Evolutionary conservation across 2,888 invertebrate genomes (phyloP).

Genomic region (Cerceris rybyensis): DNA sequence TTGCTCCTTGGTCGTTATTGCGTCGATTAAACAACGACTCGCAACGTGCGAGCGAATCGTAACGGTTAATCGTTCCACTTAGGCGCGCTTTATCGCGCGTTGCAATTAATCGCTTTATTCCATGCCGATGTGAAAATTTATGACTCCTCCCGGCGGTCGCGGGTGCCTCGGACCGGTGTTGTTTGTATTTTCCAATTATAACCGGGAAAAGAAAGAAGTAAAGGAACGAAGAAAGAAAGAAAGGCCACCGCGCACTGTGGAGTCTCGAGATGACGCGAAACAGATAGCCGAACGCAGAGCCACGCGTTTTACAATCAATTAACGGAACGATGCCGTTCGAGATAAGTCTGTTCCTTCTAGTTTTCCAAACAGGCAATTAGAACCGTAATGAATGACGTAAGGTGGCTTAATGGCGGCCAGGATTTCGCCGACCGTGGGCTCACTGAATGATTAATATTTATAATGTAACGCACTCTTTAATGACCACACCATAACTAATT

Average conservation of each 20-base stretch:
- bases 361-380: conserved; percentile 44
- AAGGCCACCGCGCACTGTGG: neutral
- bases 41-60: neutral
- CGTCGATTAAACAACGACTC: too few species aligned
- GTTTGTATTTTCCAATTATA: conserved; percentile 26
- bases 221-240: neutral
- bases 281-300: neutral
- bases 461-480: conserved; percentile 63
- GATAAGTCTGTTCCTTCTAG: conserved; percentile 22
- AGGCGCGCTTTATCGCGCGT: neutral
- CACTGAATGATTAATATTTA: conserved; percentile 67
- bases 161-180: neutral
- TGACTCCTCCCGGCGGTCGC: neutral
- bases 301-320: conserved; percentile 41
- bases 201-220: neutral
- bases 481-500: neutral
- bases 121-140: neutral
- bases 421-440: conserved; percentile 47
- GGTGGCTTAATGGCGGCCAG: conserved; percentile 39
- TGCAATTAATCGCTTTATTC: neutral
- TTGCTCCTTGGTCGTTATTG: neutral
- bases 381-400: conserved; percentile 27
- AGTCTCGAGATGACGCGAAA: neutral
- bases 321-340: conserved; percentile 1
- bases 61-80: conserved; percentile 9